Percentiles rank a stretch among this genome's conserved stretches.
These are phyloP conservation scores for Ptyas mucosa DNA, from an alignment of 2,113 vertebrate genomes.

Conservation along the genomic window DNA sequence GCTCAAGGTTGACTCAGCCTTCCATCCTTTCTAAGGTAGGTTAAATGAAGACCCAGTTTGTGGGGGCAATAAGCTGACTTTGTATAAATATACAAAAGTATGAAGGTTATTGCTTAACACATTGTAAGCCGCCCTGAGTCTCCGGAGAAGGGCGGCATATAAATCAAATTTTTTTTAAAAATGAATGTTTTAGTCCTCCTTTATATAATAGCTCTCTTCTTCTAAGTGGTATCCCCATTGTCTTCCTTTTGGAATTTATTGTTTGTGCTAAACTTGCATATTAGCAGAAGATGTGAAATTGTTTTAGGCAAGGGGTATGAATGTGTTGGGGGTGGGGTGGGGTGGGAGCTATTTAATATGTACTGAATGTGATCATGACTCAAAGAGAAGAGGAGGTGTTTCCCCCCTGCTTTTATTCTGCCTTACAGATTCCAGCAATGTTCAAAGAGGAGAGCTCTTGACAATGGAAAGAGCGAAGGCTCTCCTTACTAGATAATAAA, in stretches of 20 bases:
- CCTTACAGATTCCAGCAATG: neutral
- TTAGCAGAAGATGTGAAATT: slow-evolving; percentile 4
- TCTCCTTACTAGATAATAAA: slow-evolving; percentile 20
- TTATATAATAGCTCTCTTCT: neutral
- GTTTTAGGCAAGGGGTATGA: slow-evolving; percentile 15
- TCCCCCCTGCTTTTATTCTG: slow-evolving; percentile 31
- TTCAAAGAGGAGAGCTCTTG: slow-evolving; percentile 32
- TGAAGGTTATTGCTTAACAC: too few relatives aligned
- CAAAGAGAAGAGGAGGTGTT: slow-evolving; percentile 14
- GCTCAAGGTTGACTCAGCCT: too few relatives aligned
- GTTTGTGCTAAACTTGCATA: neutral
- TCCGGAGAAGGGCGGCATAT: too few relatives aligned
- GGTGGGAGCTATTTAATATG: neutral
- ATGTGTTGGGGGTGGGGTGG: neutral
- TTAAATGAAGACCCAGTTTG: too few relatives aligned
- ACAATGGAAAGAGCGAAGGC: neutral
- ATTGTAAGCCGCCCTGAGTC: too few relatives aligned
- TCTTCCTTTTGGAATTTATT: neutral
- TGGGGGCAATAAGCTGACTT: too few relatives aligned
- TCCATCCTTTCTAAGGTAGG: too few relatives aligned
- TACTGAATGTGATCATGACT: slow-evolving; percentile 24
- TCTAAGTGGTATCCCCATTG: neutral
- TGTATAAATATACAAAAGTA: too few relatives aligned
- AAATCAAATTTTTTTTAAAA: too few relatives aligned
- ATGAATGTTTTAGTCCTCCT: neutral